Base-by-base conservation (phyloP, 2,113 vertebrate genomes). In the Vidua macroura region DNA sequence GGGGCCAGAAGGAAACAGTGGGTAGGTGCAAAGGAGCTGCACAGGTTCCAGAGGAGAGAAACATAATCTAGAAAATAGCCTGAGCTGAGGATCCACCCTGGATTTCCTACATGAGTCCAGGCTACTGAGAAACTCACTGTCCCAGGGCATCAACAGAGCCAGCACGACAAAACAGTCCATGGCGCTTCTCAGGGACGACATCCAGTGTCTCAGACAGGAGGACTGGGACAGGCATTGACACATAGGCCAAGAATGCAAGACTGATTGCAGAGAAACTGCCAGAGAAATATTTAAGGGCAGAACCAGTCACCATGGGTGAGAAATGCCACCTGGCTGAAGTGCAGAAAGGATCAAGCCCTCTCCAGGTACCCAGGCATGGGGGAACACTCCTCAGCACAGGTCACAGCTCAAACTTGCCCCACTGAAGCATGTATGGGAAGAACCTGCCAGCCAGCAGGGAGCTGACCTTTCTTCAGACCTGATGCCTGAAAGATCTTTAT, bases 401-500 rank as follows among this genome's bases (percentile, higher is more conserved):
- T 16, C 23, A 56, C 67, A 84, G 69, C 56, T 85, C 62, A 52
- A 30, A 76, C 28, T 21, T 67, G 22, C 6, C 46, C 55, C 53
- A 51, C 15, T 27, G 31, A 48, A 82, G 28, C 0, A 0, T 1
- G 1, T 11, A 4, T 1, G 23, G 39, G 35, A 86, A 33, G 46
- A 91, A 87, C 30, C 13, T n/a, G 63, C 15, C 55, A 81, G 43
- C 20, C 55, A 88, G 33, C 74, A 87, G 35, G 8, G 27, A 78
- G 16, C 6, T 12, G 27, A 78, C 16, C 6, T 12, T 39, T 17
- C 33, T 63, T 49, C 69, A 75, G 49, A 79, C 15, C 10, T 44
- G 59, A 52, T 3, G 30, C 43, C 60, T 39, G 16, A 92, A 66
- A 74, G 19, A 91, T 15, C 33, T 97, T 97, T 96, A 97, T 97